A percentile compares a stretch with the other conserved stretches of the same genome.
Evolutionary conservation across 2,797 vertebrate genomes (phyloP).

Genomic region (Aulostomus chinensis): DNA sequence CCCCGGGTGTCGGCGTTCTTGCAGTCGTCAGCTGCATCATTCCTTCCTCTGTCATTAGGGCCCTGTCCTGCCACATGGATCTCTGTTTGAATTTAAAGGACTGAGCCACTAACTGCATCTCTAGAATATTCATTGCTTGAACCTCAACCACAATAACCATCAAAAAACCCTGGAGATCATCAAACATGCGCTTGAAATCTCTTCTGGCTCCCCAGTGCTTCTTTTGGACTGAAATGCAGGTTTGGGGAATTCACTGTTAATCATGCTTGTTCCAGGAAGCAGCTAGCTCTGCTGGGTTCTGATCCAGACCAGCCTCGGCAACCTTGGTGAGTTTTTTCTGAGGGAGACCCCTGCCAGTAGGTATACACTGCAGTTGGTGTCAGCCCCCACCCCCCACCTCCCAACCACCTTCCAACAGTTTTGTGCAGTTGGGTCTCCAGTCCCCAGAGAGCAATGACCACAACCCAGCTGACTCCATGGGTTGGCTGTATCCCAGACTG

Average conservation of each 20-base stretch:
- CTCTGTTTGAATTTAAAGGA: constrained; percentile 49
- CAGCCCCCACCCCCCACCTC: too few relatives aligned
- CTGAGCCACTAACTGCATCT: constrained; percentile 53
- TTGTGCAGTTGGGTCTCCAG: constrained; percentile 16
- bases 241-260: constrained; percentile 43
- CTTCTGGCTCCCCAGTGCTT: constrained; percentile 43
- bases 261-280: constrained; percentile 49
- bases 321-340: constrained; percentile 32
- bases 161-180: constrained; percentile 51
- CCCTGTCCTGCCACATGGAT: constrained; percentile 24
- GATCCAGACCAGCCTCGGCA: constrained; percentile 38
- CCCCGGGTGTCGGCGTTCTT: constrained; percentile 22
- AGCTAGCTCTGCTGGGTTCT: constrained; percentile 8
- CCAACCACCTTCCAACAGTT: constrained; percentile 11
- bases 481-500: constrained; percentile 24
- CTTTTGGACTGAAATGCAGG: constrained; percentile 45
- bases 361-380: constrained; percentile 11
- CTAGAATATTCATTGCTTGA: constrained; percentile 46
- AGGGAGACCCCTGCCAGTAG: constrained; percentile 38
- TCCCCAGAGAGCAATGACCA: constrained; percentile 42
- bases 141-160: constrained; percentile 58
- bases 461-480: constrained; percentile 29
- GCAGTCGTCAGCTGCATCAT: constrained; percentile 43
- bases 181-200: constrained; percentile 51
- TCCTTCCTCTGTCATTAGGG: constrained; percentile 55